phyloP scores from a whole-genome alignment of 2,888 invertebrate genomes.

The Lithodes maja region DNA sequence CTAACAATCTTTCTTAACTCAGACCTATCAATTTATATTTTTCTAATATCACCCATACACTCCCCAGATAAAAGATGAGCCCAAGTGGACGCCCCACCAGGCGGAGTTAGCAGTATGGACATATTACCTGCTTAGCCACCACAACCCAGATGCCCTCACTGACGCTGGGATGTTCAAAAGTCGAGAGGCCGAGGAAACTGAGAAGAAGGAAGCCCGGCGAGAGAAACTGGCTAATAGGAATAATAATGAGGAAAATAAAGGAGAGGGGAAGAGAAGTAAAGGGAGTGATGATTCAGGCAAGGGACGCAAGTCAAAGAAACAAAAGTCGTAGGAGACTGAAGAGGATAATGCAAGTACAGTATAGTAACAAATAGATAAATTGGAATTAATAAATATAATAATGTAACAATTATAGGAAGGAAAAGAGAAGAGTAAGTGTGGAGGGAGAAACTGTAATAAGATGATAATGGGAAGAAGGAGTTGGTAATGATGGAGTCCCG shows the following conservation, averaged over 20 bases:
- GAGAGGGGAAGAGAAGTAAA: neutral
- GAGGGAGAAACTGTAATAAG: no score
- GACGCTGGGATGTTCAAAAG: no score
- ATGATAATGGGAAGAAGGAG: no score
- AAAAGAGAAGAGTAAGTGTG: no score
- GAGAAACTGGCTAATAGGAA: neutral
- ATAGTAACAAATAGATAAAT: no score
- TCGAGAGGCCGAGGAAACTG: neutral
- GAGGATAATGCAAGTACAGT: neutral
- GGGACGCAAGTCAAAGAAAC: neutral
- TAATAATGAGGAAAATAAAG: neutral
- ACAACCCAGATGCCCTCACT: constrained; percentile 33
- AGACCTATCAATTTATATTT: no score
- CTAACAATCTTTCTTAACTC: no score
- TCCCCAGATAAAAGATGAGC: neutral
- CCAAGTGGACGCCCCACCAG: constrained; percentile 64
- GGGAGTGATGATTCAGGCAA: neutral
- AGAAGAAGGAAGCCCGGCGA: constrained; percentile 3
- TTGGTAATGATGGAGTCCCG: no score
- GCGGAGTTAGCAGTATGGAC: constrained; percentile 67
- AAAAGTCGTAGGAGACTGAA: neutral
- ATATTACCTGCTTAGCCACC: constrained; percentile 38
- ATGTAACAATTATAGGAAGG: no score
- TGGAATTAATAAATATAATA: no score
- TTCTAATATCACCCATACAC: no score